Base-by-base conservation (phyloP, 2,888 invertebrate species). In the Heteromyza rotundicornis region DNA sequence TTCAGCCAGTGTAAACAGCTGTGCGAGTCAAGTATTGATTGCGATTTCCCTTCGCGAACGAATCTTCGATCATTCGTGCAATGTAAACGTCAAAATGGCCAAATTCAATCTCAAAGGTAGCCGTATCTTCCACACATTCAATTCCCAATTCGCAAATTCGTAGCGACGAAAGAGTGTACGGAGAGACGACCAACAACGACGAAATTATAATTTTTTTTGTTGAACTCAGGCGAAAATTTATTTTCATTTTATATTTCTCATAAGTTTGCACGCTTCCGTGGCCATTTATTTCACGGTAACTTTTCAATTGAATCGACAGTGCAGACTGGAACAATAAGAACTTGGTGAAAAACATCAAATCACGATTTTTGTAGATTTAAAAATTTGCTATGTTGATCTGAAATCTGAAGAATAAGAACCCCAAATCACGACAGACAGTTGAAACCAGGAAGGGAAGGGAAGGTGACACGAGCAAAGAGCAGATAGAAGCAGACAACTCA, bases 151-250 rank as follows among this genome's bases (percentile, higher is more conserved):
- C 56, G 20, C 44, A 17, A 44, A 44, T 24, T n/a, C 7, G n/a
- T n/a, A n/a, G n/a, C n/a, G n/a, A n/a, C n/a, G n/a, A n/a, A n/a
- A n/a, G n/a, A n/a, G n/a, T n/a, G n/a, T n/a, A 36, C 54, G 35
- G 47, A 44, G 47, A 44, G 16, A 57, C 47, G 36, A 19, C 16
- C 54, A 24, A 35, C 36, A 68, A 62, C 63, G 68, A 68, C 65
- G 67, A 62, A 65, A 63, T 68, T 65, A 65, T 64, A 65, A 66
- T 63, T 63, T 68, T n/a, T 68, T 68, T 66, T 66, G 64, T 66
- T 68, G 63, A 63, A 66, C 63, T 19, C 47, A 27, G 22, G 19
- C 32, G n/a, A 57, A 60, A 64, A 59, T 62, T 61, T 66, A 66
- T 68, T 64, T 64, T 63, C 60, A 19, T 56, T 55, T 44, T 17